Base-by-base conservation (phyloP, 2,797 vertebrate species). In the Glossophaga mutica region DNA sequence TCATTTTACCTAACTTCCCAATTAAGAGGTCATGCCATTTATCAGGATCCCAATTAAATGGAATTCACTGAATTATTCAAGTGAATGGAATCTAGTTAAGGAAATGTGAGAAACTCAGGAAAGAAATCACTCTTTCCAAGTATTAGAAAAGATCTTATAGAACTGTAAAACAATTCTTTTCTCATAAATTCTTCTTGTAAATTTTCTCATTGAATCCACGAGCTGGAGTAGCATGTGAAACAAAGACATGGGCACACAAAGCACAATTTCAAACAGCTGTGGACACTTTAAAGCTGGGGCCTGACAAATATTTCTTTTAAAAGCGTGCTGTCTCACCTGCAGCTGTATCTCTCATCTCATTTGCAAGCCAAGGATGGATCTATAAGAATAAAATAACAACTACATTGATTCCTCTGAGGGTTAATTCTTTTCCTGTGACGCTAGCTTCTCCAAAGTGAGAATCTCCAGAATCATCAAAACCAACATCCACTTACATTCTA, bases 41-140 rank as follows among this genome's bases (percentile, higher is more conserved):
- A 76, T 93, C 95, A 96, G 44, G 77, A 42, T 59, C 68, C 39
- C 68, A 92, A 55, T 95, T 97, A 97, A 97, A 94, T 32, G 92
- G 42, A 91, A 96, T 77, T 82, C 70, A n/a, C 44, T 93, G 91
- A 94, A 96, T 95, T 96, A 88, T 95, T 97, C 81, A 96, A 96
- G 48, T 50, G 26, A 94, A 84, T 65, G 84, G 48, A 96, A 26
- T 67, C 76, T 85, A 42, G 57, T 87, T 87, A 87, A 95, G 79
- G 50, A 89, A 89, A 94, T 32, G 87, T 48, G 50, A 94, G 46
- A 90, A 81, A 92, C 37, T 73, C 67, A 81, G 77, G 2, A 42
- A 71, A 90, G 88, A 85, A 55, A 90, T 39, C 46, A 42, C 29
- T 26, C 5, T 94, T 88, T 50, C 74, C 44, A 79, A 68, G 88